Conservation (phyloP, 2,797 vertebrate genomes). For the Melanotaenia boesemani region DNA sequence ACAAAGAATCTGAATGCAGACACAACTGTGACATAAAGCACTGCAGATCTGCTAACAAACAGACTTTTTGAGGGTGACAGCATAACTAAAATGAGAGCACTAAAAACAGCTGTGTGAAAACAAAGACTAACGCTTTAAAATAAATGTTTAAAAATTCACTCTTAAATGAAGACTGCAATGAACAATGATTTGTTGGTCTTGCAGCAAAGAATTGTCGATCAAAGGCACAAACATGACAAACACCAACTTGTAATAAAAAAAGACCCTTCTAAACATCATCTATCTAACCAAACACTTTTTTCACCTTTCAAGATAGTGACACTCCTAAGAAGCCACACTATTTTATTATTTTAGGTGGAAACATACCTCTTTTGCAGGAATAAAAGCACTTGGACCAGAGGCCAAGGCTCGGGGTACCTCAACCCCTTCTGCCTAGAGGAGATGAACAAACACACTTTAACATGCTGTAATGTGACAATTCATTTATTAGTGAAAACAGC, state of each 20-base stretch:
- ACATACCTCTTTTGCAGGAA: slow-evolving; percentile 80
- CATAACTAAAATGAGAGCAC: too few relatives aligned
- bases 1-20: slow-evolving; percentile 9
- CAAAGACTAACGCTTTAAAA: too few relatives aligned
- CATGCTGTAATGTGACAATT: background rate
- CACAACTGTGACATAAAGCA: too few relatives aligned
- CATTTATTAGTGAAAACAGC: background rate
- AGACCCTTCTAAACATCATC: background rate
- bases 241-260: background rate
- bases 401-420: slow-evolving; percentile 73
- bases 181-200: too few relatives aligned
- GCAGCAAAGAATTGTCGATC: too few relatives aligned
- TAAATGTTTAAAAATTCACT: too few relatives aligned
- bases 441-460: background rate
- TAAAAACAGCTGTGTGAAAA: too few relatives aligned
- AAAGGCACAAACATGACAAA: too few relatives aligned
- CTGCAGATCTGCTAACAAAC: too few relatives aligned
- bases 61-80: too few relatives aligned
- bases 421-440: slow-evolving; percentile 79
- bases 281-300: background rate
- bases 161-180: too few relatives aligned
- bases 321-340: background rate
- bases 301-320: too few relatives aligned
- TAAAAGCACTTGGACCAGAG: slow-evolving; percentile 87
- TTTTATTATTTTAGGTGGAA: background rate